Conservation (phyloP, 2,888 invertebrate species). For the Archips xylosteana region DNA sequence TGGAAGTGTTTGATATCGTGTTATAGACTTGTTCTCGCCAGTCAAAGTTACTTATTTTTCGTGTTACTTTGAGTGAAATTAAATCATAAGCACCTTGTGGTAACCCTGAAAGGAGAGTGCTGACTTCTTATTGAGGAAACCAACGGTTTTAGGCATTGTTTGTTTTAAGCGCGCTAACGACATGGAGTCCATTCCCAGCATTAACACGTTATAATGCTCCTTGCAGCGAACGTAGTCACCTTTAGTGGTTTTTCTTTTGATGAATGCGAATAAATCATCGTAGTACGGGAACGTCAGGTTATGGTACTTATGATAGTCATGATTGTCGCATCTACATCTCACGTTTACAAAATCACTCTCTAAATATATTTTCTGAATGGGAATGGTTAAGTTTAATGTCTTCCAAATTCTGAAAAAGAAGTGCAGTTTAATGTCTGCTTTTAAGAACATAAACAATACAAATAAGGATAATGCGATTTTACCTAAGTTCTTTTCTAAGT, state of each 20-base stretch:
- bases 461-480: too few species aligned
- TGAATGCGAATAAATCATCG: constrained; percentile 75
- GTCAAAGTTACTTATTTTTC: not conserved
- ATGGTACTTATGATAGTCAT: not conserved
- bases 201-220: constrained; percentile 85
- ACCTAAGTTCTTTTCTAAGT: too few species aligned
- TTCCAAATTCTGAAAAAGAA: constrained; percentile 55
- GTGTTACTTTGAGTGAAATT: not conserved
- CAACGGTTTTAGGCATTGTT: constrained; percentile 90
- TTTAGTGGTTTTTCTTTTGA: constrained; percentile 68
- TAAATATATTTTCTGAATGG: constrained; percentile 53
- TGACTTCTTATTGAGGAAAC: constrained; percentile 88
- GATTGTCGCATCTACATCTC: constrained; percentile 61
- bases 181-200: constrained; percentile 94
- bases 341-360: constrained; percentile 70
- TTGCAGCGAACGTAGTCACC: constrained; percentile 46
- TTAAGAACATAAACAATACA: constrained; percentile 45
- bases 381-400: constrained; percentile 53
- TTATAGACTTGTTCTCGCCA: not conserved
- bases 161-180: constrained; percentile 91
- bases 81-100: constrained; percentile 81
- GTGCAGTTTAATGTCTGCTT: constrained; percentile 51
- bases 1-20: not conserved
- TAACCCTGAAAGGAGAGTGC: constrained; percentile 92
- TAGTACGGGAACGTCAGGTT: constrained; percentile 49